Base-by-base conservation (phyloP, 2,797 vertebrate genomes). In the Microcaecilia unicolor region DNA sequence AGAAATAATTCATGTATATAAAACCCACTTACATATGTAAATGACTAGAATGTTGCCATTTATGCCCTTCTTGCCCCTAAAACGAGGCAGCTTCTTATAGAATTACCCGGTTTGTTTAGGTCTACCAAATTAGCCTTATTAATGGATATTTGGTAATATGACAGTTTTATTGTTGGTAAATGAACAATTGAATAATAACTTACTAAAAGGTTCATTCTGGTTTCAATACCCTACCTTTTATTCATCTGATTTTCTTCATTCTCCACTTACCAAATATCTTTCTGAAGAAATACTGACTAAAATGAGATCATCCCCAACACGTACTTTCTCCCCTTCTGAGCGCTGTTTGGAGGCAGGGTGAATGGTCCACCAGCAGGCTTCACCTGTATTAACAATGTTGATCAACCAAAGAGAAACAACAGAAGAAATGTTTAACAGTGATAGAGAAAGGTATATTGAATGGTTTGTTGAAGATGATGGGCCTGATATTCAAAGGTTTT, bases 331-430 rank as follows among this genome's bases (percentile, higher is more conserved):
- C 37, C 93, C 93, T 65, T 97, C 93, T 4, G 93, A 97, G 34
- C 93, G 76, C 49, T 97, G 93, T 58, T 97, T 97, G 15, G 93
- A 97, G 31, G 93, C 93, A 10, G 93, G 93, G 57, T 97, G 93
- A 45, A 97, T 97, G 21, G 92, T 97, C 93, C 93, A 97, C 93
- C 93, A 97, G 53, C 93, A 97, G 2, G 93, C 91, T 49, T 96
- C 93, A 4, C 93, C 91, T 94, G 37, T 15, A 55, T 22, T 12
- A 28, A 10, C 17, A 45, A 21, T 11, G 8, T 37, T 8, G 25
- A 36, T 5, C 0, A 34, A 19, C 15, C 15, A 15, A 1, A 22
- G 37, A 3, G 0, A 20, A 8, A 28, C 12, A 18, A 16, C 15
- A 41, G 8, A 4, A 7, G 18, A 41, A 36, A 8, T 2, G 5